Conservation (phyloP, 2,888 invertebrate species). For the Pomacea canaliculata region DNA sequence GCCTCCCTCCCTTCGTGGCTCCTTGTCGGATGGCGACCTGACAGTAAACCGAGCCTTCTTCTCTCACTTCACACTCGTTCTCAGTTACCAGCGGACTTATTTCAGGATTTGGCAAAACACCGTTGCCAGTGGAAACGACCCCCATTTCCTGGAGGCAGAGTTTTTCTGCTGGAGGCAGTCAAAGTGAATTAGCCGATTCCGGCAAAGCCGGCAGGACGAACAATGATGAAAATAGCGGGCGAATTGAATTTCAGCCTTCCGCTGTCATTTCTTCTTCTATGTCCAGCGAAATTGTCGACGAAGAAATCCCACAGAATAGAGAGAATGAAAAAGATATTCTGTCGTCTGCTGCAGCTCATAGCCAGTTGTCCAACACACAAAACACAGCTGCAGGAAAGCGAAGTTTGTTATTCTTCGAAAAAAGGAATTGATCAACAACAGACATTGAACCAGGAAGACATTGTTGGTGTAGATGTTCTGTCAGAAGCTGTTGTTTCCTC, state of each 20-base stretch:
- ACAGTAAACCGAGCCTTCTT: too few relatives aligned
- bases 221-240: neutral
- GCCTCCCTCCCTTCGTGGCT: neutral
- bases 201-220: conserved; percentile 15
- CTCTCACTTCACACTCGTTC: too few relatives aligned
- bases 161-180: too few relatives aligned
- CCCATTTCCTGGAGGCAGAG: too few relatives aligned
- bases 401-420: too few relatives aligned
- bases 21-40: neutral
- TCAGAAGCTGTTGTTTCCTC: too few relatives aligned
- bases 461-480: too few relatives aligned
- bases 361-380: neutral
- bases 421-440: too few relatives aligned
- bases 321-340: neutral
- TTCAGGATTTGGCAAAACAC: too few relatives aligned
- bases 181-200: neutral
- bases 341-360: neutral
- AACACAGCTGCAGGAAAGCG: neutral
- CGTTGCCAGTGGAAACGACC: too few relatives aligned
- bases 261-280: neutral
- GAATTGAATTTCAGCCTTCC: neutral
- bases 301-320: neutral
- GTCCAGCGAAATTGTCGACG: neutral
- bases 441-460: too few relatives aligned
- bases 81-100: too few relatives aligned